These are phyloP conservation scores for Nomada goodeniana DNA, from an alignment of 2,888 invertebrate genomes.

Conservation along the genomic window DNA sequence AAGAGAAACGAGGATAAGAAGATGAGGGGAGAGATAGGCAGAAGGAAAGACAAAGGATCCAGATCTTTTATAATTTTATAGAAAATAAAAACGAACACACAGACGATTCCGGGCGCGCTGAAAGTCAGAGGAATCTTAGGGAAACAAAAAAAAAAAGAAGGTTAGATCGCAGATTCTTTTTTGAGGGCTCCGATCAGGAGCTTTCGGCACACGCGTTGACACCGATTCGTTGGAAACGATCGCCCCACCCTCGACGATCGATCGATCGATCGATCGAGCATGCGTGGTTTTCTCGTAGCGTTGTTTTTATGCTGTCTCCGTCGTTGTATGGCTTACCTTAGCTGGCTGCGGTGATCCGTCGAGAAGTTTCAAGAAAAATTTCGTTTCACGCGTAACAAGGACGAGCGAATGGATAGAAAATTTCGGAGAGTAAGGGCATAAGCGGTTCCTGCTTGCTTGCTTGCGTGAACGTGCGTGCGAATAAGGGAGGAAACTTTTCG, in stretches of 20 bases:
- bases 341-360: slow-evolving; percentile 59
- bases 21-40: not conserved
- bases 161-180: slow-evolving; percentile 37
- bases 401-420: slow-evolving; percentile 24
- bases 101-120: slow-evolving; percentile 39
- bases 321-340: slow-evolving; percentile 46
- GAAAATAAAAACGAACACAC: slow-evolving; percentile 41
- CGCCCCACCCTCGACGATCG: slow-evolving; percentile 31
- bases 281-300: slow-evolving; percentile 27
- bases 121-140: slow-evolving; percentile 13
- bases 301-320: slow-evolving; percentile 36
- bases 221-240: slow-evolving; percentile 6
- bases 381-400: slow-evolving; percentile 64
- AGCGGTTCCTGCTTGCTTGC: slow-evolving; percentile 46
- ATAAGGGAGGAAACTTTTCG: slow-evolving; percentile 31
- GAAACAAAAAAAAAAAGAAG: not conserved
- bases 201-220: not conserved
- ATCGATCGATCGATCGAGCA: slow-evolving; percentile 25
- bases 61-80: slow-evolving; percentile 59
- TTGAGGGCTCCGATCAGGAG: slow-evolving; percentile 10
- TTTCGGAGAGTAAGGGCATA: slow-evolving; percentile 11
- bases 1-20: no score
- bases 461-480: slow-evolving; percentile 35
- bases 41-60: slow-evolving; percentile 7
- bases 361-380: slow-evolving; percentile 72